Evolutionary conservation across 2,113 vertebrate genomes (phyloP), one percentile per base, ranked within the genome.

Genomic region (Capreolus pygargus): DNA sequence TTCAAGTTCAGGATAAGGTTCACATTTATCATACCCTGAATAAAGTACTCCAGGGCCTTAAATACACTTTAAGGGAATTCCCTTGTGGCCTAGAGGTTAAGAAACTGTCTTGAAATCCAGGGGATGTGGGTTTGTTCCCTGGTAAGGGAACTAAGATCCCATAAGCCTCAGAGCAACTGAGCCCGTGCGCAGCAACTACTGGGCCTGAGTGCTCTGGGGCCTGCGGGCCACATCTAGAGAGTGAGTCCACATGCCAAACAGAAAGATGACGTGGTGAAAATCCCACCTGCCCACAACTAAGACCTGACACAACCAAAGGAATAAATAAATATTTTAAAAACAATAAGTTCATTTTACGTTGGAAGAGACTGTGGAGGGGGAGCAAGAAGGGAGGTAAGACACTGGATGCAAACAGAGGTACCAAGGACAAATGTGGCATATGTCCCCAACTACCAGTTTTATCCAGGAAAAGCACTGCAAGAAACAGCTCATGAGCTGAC

Each of bases 11-110:
- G 89, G 78, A 27, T 43, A 52, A 55, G 9, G 21, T 27, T 89
- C 82, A 45, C 14, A 91, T 90, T 92, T 74, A 74, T 89, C 86
- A 91, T 36, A 86, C 55, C 36, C 16, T 39, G 33, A 28, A 50
- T 78, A 91, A 86, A 55, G 52, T 79, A 90, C 67, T 25, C 5
- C 33, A 27, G 43, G 45, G n/a, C 23, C 45, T 92, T 93, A 57
- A 86, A 39, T 23, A 79, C n/a, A 57, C 21, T 88, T 64, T 45
- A 76, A 76, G 70, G 70, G 36, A 76, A 43, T 76, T 76, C 70
- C 36, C 36, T 27, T 27, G 36, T 43, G 23, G 39, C 36, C 39
- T 27, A 76, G n/a, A 36, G 39, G 6, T 43, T 76, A 43, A 76
- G 39, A 43, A 43, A 76, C 39, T 43, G 23, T 43, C 39, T 43